phyloP scores from a whole-genome alignment of 2,888 invertebrate species.

The Apocheima hispidaria region DNA sequence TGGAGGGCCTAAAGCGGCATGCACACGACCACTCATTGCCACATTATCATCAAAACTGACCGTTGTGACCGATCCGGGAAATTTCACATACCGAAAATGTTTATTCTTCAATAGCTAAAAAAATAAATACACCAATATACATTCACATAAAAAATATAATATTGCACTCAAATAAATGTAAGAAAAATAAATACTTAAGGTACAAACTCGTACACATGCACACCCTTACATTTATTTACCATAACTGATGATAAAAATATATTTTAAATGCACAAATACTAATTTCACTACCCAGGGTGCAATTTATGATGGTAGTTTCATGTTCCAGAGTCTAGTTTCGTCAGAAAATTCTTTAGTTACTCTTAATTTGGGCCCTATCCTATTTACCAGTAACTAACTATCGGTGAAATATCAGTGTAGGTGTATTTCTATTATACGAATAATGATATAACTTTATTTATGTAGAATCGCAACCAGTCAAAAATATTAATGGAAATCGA shows the following conservation, averaged over 20 bases:
- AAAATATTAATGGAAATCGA: too few relatives aligned
- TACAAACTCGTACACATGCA: conserved; percentile 10
- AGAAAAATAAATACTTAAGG: conserved; percentile 7
- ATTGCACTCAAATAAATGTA: conserved; percentile 13
- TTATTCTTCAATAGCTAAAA: conserved; percentile 86
- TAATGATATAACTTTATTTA: too few relatives aligned
- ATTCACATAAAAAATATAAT: conserved; percentile 68
- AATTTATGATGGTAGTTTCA: background rate
- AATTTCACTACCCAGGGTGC: background rate
- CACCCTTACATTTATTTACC: background rate
- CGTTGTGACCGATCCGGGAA: conserved; percentile 83
- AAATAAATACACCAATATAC: conserved; percentile 84
- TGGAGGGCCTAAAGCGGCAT: conserved; percentile 64
- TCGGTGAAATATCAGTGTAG: background rate
- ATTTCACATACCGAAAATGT: conserved; percentile 86
- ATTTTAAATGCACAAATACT: conserved; percentile 4
- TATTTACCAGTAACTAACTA: background rate
- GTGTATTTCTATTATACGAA: too few relatives aligned
- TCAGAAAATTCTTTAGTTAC: background rate
- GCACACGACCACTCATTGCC: conserved; percentile 76
- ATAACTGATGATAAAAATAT: background rate
- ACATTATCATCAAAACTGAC: conserved; percentile 80
- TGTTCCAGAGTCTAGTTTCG: background rate
- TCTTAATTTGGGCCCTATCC: background rate
- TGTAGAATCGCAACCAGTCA: too few relatives aligned